These are phyloP conservation scores for Xestia xanthographa DNA, from an alignment of 2,888 invertebrate genomes.

Conservation along the genomic window DNA sequence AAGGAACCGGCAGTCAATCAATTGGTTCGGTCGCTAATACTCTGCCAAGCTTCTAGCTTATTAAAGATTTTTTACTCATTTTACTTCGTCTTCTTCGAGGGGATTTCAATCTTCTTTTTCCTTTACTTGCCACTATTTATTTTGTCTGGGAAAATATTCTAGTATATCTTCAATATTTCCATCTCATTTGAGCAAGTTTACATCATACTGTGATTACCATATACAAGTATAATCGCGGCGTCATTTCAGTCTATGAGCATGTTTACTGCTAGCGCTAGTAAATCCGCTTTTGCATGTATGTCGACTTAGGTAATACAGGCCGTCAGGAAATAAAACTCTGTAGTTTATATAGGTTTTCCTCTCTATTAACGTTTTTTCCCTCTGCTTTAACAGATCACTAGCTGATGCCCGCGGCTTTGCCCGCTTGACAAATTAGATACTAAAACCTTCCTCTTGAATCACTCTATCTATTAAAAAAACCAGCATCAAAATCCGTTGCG, in stretches of 20 bases:
- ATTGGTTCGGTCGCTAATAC: conserved; percentile 28
- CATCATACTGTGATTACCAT: conserved; percentile 23
- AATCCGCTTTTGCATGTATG: conserved; percentile 54
- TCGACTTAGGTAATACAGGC: conserved; percentile 32
- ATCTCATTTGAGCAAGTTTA: conserved; percentile 44
- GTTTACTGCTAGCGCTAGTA: conserved; percentile 53
- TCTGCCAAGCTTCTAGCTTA: conserved; percentile 6
- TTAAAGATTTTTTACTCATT: conserved; percentile 11
- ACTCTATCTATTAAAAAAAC: too few relatives aligned
- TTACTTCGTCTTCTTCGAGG: not conserved
- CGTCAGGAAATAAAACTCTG: too few relatives aligned
- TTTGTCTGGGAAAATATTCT: conserved; percentile 23
- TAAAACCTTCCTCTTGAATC: too few relatives aligned
- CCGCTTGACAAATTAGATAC: too few relatives aligned
- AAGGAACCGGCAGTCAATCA: conserved; percentile 27
- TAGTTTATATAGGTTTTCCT: conserved; percentile 12
- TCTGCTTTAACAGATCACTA: not conserved
- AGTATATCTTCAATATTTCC: conserved; percentile 14
- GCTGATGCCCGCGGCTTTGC: too few relatives aligned
- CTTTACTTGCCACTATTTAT: conserved; percentile 10
- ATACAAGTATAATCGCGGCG: conserved; percentile 53
- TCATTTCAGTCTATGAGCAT: conserved; percentile 55
- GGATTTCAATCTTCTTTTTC: conserved; percentile 14
- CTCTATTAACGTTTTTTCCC: not conserved
- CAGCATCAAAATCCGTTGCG: too few relatives aligned